phyloP scores from a whole-genome alignment of 2,888 invertebrate species.

The Lochmaea crataegi region DNA sequence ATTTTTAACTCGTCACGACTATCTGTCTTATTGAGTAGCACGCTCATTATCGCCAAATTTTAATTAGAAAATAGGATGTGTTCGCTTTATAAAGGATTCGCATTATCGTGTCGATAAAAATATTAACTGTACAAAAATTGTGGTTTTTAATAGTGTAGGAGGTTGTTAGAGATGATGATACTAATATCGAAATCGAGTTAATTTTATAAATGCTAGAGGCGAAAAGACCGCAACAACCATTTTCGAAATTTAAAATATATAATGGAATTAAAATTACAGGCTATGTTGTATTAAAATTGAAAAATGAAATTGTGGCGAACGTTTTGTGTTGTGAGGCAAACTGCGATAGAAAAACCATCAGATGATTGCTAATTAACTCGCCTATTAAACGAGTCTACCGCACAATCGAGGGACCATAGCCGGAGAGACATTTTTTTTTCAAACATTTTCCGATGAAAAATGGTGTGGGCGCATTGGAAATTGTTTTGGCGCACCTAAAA shows the following conservation, averaged over 20 bases:
- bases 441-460: too few relatives aligned
- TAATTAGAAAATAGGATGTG: conserved; percentile 3
- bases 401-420: not conserved
- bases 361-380: conserved; percentile 22
- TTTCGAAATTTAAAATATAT: conserved; percentile 7
- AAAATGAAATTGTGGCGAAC: conserved; percentile 10
- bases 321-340: conserved; percentile 4
- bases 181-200: too few relatives aligned
- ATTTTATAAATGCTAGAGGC: too few relatives aligned
- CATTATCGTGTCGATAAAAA: too few relatives aligned
- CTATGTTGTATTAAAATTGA: conserved; percentile 4
- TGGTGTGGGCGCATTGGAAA: too few relatives aligned
- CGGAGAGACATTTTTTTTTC: not conserved
- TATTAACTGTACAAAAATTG: too few relatives aligned
- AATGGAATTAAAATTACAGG: conserved; percentile 10
- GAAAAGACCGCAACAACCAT: not conserved
- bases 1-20: conserved; percentile 18
- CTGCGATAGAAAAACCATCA: conserved; percentile 16
- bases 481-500: too few relatives aligned
- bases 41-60: conserved; percentile 10
- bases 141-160: too few relatives aligned
- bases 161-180: too few relatives aligned
- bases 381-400: conserved; percentile 15
- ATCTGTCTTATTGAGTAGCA: conserved; percentile 16
- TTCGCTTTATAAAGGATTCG: not conserved